These are phyloP conservation scores for Girardinichthys multiradiatus DNA, from an alignment of 2,113 vertebrate species.

Conservation along the genomic window DNA sequence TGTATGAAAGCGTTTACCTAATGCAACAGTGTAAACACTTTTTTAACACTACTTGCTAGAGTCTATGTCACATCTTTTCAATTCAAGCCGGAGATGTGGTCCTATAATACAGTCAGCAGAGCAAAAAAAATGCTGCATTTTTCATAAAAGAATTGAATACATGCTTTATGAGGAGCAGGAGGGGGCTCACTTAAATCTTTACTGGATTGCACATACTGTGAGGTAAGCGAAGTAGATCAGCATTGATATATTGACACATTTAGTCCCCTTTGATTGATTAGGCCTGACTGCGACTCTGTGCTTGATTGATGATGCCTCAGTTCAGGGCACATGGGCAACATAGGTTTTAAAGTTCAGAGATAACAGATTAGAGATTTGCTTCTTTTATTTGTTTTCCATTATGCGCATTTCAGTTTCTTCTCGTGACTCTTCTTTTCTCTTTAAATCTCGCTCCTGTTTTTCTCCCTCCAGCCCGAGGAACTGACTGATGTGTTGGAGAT, in stretches of 20 bases:
- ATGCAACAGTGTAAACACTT: background rate
- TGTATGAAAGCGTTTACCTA: background rate
- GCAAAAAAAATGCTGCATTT: conserved; percentile 20
- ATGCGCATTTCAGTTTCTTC: no score
- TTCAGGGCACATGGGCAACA: conserved; percentile 25
- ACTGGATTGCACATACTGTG: conserved; percentile 35
- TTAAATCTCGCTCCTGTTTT: background rate
- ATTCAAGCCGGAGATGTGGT: background rate
- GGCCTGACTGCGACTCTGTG: conserved; percentile 42
- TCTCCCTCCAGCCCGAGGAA: conserved; percentile 83
- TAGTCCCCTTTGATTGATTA: conserved; percentile 56
- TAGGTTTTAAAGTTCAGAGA: conserved; percentile 15
- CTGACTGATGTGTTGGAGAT: conserved; percentile 95
- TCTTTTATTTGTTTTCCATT: background rate
- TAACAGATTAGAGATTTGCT: conserved; percentile 22
- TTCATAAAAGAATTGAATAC: conserved; percentile 8
- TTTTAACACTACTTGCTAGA: background rate
- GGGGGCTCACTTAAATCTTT: conserved; percentile 14
- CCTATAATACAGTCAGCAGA: conserved; percentile 7
- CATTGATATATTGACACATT: conserved; percentile 37
- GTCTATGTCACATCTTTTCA: background rate
- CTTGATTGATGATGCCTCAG: conserved; percentile 53
- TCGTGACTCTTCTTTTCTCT: background rate
- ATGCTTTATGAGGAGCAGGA: conserved; percentile 30
- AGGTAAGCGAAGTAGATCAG: conserved; percentile 58